Conservation (phyloP, 2,797 vertebrate genomes). For the Semotilus atromaculatus region DNA sequence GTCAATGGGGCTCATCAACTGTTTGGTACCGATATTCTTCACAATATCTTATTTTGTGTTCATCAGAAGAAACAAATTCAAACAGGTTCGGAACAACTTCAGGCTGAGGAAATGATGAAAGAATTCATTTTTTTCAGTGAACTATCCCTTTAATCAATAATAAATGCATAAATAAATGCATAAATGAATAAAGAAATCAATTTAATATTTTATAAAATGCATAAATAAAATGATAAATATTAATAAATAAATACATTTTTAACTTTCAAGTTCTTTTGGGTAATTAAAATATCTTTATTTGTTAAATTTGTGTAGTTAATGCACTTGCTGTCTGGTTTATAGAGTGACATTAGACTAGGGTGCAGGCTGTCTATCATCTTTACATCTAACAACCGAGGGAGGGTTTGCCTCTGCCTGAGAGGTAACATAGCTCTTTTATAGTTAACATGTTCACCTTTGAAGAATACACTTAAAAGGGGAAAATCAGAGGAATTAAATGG, state of each 20-base stretch:
- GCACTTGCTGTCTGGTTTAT: background rate
- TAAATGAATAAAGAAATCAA: background rate
- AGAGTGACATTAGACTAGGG: background rate
- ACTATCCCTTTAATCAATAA: background rate
- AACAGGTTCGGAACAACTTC: background rate
- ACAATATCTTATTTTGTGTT: background rate
- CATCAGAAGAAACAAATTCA: background rate
- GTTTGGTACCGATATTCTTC: background rate
- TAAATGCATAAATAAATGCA: background rate
- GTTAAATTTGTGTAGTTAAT: background rate
- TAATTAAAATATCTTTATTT: background rate
- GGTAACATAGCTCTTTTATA: conserved; percentile 73
- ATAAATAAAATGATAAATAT: too few relatives aligned
- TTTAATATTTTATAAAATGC: background rate
- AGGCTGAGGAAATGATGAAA: background rate
- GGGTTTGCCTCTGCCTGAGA: conserved; percentile 60
- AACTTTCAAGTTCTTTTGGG: background rate
- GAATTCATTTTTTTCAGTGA: background rate
- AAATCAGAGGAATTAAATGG: conserved; percentile 78
- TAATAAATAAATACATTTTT: background rate
- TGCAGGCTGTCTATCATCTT: conserved; percentile 37
- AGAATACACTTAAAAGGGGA: conserved; percentile 70
- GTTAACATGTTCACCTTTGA: conserved; percentile 79
- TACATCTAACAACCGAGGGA: conserved; percentile 38
- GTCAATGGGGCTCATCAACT: background rate